phyloP scores from a whole-genome alignment of 2,888 invertebrate species.

The Tachina fera region DNA sequence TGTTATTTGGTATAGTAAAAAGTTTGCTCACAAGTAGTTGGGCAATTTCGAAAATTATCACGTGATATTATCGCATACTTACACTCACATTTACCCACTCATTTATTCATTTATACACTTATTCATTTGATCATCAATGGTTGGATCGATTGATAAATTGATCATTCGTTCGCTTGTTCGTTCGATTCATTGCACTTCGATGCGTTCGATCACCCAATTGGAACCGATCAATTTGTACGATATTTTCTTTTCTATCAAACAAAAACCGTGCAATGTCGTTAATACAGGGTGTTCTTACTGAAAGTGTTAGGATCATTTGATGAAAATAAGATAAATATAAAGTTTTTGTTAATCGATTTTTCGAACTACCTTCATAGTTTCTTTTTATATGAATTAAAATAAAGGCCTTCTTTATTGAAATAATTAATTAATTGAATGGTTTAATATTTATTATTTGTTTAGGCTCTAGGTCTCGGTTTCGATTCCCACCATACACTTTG shows the following conservation, averaged over 20 bases:
- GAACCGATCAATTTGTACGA: slow-evolving; percentile 83
- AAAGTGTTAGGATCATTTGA: slow-evolving; percentile 9
- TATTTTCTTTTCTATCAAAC: slow-evolving; percentile 69
- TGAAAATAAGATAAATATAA: not conserved
- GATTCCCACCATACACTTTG: no score
- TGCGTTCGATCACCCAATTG: slow-evolving; percentile 82
- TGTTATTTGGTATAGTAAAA: not conserved
- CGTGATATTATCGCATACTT: slow-evolving; percentile 81
- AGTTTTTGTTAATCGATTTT: not conserved
- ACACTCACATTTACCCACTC: slow-evolving; percentile 75
- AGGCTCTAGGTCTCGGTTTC: no score
- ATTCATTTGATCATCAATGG: slow-evolving; percentile 35
- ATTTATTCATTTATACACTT: slow-evolving; percentile 53
- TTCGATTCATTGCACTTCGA: slow-evolving; percentile 72
- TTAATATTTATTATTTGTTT: no score
- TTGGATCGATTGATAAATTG: slow-evolving; percentile 29
- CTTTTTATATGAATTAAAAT: no score
- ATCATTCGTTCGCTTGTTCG: slow-evolving; percentile 60
- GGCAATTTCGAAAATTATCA: slow-evolving; percentile 76
- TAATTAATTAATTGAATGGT: no score
- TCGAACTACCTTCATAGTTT: no score
- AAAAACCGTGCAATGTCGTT: slow-evolving; percentile 11
- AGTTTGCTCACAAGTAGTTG: slow-evolving; percentile 40
- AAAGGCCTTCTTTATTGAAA: no score
- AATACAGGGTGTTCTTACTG: slow-evolving; percentile 6